These are phyloP conservation scores for Dendrocincla tyrannina DNA, from an alignment of 2,797 vertebrate genomes.

Conservation along the genomic window DNA sequence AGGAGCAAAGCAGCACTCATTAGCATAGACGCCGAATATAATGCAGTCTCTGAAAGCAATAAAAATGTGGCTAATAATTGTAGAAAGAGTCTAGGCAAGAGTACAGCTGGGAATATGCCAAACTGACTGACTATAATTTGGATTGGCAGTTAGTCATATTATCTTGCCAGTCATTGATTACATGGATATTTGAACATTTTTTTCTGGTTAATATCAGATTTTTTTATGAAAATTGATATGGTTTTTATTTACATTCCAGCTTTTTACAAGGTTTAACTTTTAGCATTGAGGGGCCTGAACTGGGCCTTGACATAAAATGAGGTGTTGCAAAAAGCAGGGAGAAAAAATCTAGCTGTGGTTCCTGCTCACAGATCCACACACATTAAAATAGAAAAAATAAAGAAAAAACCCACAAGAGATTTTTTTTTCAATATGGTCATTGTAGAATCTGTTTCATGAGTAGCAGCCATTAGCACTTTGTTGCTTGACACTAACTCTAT, in stretches of 20 bases:
- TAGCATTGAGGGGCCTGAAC: not conserved
- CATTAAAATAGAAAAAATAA: not conserved
- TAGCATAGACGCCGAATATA: not conserved
- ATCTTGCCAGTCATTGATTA: constrained; percentile 53
- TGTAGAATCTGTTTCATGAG: not conserved
- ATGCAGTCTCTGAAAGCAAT: constrained; percentile 48
- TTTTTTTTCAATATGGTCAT: not conserved
- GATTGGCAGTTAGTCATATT: constrained; percentile 28
- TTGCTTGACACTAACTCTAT: not conserved
- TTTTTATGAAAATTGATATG: not conserved
- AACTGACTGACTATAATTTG: constrained; percentile 45
- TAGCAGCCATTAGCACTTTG: not conserved
- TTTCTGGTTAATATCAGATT: constrained; percentile 29
- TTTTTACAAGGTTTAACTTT: constrained; percentile 10
- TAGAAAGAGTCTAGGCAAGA: constrained; percentile 9
- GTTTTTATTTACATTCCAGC: not conserved
- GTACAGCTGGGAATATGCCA: not conserved
- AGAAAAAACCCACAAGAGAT: not conserved
- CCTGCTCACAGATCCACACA: not conserved
- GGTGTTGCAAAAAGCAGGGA: not conserved
- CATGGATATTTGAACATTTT: not conserved
- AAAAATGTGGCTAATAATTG: constrained; percentile 23
- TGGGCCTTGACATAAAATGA: not conserved
- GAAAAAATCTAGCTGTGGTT: not conserved
- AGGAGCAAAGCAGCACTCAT: not conserved